Evolutionary conservation across 2,888 invertebrate species (phyloP).

Genomic region (Aleiodes leptofemur): DNA sequence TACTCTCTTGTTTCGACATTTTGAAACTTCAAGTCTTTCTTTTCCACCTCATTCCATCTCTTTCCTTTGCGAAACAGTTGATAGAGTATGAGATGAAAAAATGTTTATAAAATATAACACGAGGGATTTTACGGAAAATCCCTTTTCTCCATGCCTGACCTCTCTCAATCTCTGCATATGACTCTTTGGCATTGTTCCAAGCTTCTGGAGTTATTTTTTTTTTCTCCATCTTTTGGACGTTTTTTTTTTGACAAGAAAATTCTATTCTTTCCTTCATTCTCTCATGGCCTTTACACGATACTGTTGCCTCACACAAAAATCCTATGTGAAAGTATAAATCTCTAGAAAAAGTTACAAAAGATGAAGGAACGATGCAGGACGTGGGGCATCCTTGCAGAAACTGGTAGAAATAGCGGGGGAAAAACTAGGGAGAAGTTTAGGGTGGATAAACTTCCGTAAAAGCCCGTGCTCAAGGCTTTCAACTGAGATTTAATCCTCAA

Average conservation of each 20-base stretch:
- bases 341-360: constrained; percentile 9
- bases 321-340: neutral
- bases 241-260: constrained; percentile 31
- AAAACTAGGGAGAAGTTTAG: constrained; percentile 24
- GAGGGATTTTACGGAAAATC: constrained; percentile 29
- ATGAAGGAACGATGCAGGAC: constrained; percentile 5
- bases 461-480: constrained; percentile 48
- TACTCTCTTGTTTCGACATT: constrained; percentile 11
- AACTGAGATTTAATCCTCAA: constrained; percentile 50
- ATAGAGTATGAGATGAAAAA: constrained; percentile 37
- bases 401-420: neutral
- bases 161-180: constrained; percentile 57
- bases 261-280: constrained; percentile 3
- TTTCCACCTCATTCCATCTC: neutral
- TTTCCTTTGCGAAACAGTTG: constrained; percentile 27
- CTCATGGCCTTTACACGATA: neutral
- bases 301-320: constrained; percentile 2
- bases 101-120: constrained; percentile 23
- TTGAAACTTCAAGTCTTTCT: constrained; percentile 2
- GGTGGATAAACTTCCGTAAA: constrained; percentile 29
- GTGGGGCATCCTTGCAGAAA: constrained; percentile 9
- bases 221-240: constrained; percentile 30
- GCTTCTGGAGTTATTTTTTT: constrained; percentile 67
- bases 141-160: constrained; percentile 32
- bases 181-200: constrained; percentile 68